Evolutionary conservation across 2,797 vertebrate genomes (phyloP).

Genomic region (Coluber constrictor): DNA sequence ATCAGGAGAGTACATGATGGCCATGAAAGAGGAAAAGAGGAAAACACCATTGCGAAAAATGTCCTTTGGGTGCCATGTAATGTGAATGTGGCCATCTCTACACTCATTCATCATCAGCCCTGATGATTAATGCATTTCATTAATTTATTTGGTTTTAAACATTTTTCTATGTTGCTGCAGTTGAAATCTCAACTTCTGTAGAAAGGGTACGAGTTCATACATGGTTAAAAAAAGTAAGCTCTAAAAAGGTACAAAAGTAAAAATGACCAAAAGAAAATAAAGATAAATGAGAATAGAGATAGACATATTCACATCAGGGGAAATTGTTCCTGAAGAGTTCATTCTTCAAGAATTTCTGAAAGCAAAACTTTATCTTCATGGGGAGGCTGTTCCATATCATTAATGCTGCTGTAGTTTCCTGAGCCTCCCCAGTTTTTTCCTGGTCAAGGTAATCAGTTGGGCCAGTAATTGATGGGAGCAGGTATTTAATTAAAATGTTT

Average conservation of each 20-base stretch:
- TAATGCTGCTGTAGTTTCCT: neutral
- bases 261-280: neutral
- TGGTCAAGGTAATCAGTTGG: neutral
- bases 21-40: neutral
- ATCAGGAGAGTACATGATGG: neutral
- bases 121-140: neutral
- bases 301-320: neutral
- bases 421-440: neutral
- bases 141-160: neutral
- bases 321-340: neutral
- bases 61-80: neutral
- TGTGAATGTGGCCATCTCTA: too few species aligned
- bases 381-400: neutral
- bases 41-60: neutral
- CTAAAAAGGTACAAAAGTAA: neutral
- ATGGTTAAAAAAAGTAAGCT: neutral
- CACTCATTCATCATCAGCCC: neutral
- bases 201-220: neutral
- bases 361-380: neutral
- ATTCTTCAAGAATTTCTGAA: neutral
- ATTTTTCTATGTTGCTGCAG: neutral
- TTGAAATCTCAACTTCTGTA: neutral
- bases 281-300: neutral
- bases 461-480: neutral
- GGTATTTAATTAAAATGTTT: neutral